Evolutionary conservation across 1,140 invertebrate species (phyloP), one percentile per base, ranked within the genome.

Genomic region (Amyelois transitella): DNA sequence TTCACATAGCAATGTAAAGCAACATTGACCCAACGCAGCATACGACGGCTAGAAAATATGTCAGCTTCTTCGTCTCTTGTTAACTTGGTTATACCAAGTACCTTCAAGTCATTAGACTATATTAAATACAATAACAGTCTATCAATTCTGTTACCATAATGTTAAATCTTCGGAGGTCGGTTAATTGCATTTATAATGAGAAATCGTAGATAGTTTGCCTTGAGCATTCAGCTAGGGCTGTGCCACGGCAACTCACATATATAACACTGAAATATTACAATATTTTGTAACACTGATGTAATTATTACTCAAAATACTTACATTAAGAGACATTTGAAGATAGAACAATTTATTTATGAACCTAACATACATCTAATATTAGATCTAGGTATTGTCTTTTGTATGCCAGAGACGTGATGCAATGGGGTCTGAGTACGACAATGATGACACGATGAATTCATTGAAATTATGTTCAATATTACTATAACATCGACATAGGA

Each of bases 301-400:
- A 73, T 78, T 74, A 70, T 78, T 76, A 75, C 71, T 77, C 76
- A 77, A 86, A 73, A 83, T 78, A 84, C 82, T 83, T 87, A 87
- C 62, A 80, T 80, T 75, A 77, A 75, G 75, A 86, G 81, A 87
- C 81, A 86, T 75, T 86, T 86, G 84, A 86, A 84, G 79, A 82
- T 80, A 83, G 77, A 86, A 83, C 80, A 79, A 81, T 86, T 80
- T 38, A 81, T 72, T 80, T 77, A 85, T 82, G 80, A 86, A 80
- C 82, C 86, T 88, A 88, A 14, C 81, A 72, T 83, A 81, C 77
- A 69, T 69, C 84, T 87, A 87, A 84, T 71, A 77, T 86, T 88
- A 88, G 81, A 85, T 83, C 85, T 88, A 88, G 82, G 85, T 88
- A 88, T 88, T 88, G 85, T 88, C 85, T 86, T 88, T 88, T 85